phyloP scores from a whole-genome alignment of 1,140 invertebrate species.

The Drosophila murphyi region DNA sequence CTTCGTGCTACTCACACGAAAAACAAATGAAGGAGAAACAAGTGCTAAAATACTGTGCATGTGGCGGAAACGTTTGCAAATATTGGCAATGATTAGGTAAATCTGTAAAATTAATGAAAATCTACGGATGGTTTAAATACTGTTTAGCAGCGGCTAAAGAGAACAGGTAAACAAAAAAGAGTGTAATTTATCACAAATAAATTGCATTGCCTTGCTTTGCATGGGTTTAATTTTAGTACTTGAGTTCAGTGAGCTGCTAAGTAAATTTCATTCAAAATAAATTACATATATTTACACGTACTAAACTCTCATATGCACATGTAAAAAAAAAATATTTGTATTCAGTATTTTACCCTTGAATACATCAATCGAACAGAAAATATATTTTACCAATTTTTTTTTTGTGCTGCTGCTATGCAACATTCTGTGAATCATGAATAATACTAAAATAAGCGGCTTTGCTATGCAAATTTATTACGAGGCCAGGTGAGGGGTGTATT shows the following conservation, averaged over 20 bases:
- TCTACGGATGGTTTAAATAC: not conserved
- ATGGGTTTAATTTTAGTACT: no score
- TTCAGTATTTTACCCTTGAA: not conserved
- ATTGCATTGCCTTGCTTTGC: no score
- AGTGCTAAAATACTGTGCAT: not conserved
- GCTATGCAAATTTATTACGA: conserved; percentile 61
- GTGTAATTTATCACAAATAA: no score
- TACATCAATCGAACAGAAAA: conserved; percentile 13
- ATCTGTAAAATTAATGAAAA: not conserved
- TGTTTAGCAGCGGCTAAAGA: not conserved
- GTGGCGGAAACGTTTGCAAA: not conserved
- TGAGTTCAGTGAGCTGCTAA: no score
- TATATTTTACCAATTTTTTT: not conserved
- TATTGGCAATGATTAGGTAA: not conserved
- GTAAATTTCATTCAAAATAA: no score
- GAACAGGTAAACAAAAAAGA: no score
- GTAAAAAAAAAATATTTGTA: not conserved
- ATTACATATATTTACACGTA: no score
- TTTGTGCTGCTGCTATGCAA: conserved; percentile 15
- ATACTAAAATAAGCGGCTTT: conserved; percentile 58
- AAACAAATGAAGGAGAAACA: conserved; percentile 4
- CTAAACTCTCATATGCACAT: not conserved
- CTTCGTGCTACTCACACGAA: not conserved
- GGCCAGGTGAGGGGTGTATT: conserved; percentile 7
- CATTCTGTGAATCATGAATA: conserved; percentile 60